These are phyloP conservation scores for Pituophis catenifer DNA, from an alignment of 2,113 vertebrate species.

Conservation along the genomic window DNA sequence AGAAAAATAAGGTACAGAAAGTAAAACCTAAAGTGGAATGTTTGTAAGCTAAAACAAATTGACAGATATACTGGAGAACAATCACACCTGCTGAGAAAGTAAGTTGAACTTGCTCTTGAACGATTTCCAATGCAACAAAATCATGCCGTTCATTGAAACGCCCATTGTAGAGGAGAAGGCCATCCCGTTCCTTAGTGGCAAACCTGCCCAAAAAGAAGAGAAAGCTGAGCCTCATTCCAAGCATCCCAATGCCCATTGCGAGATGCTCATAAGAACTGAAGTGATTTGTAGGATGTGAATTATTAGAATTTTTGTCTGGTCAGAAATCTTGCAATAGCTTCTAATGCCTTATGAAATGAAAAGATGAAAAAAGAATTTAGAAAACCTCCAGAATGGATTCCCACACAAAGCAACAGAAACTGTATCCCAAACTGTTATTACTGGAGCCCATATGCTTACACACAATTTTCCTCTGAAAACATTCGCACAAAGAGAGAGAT, in stretches of 20 bases:
- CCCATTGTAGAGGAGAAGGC: constrained; percentile 90
- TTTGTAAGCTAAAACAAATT: not conserved
- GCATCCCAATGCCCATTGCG: not conserved
- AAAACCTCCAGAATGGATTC: not conserved
- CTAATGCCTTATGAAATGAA: not conserved
- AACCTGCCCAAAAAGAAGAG: constrained; percentile 72
- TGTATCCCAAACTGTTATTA: not conserved
- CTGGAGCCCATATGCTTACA: not conserved
- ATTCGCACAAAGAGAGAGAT: not conserved
- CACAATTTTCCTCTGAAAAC: not conserved
- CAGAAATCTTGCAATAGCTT: not conserved
- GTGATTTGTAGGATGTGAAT: not conserved
- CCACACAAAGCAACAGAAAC: not conserved
- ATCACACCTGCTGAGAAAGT: constrained; percentile 90
- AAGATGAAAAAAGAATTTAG: not conserved
- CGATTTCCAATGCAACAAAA: constrained; percentile 91
- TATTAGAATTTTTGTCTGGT: not conserved
- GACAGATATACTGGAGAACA: no score
- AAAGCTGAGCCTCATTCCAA: not conserved
- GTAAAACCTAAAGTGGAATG: not conserved
- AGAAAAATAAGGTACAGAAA: not conserved
- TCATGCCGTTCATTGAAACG: constrained; percentile 96
- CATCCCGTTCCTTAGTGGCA: constrained; percentile 83
- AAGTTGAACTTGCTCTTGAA: constrained; percentile 89
- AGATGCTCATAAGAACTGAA: not conserved